Evolutionary conservation across 2,113 vertebrate genomes (phyloP).

Genomic region (Sylvilagus bachmani): DNA sequence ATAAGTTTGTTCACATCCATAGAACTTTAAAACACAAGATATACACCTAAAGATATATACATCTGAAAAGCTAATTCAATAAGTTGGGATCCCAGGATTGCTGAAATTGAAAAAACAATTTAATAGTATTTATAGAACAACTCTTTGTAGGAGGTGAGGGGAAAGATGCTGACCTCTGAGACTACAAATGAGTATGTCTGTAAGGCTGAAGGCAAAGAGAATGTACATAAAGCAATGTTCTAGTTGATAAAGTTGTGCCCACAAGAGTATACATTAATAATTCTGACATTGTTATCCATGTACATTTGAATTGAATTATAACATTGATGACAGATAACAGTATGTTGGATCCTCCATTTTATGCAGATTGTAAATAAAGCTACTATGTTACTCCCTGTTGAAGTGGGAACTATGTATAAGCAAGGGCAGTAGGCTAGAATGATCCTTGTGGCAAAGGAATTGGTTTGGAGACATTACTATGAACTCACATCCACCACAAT

Average conservation of each 20-base stretch:
- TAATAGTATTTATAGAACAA: background rate
- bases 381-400: background rate
- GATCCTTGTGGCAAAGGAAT: too few relatives aligned
- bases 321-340: background rate
- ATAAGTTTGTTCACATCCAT: background rate
- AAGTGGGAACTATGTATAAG: background rate
- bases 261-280: background rate
- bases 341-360: background rate
- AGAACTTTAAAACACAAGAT: background rate
- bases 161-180: background rate
- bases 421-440: background rate
- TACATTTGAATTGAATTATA: background rate
- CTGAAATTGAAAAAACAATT: background rate
- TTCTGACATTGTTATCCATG: too few relatives aligned
- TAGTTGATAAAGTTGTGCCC: background rate
- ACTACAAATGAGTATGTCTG: background rate
- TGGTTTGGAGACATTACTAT: background rate
- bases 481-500: background rate
- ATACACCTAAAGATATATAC: background rate
- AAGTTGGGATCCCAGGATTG: background rate
- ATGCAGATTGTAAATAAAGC: too few relatives aligned
- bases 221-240: fast-evolving
- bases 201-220: background rate
- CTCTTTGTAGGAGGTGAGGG: background rate
- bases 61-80: background rate